Conservation (phyloP, 2,113 vertebrate genomes). For the Strix aluco region DNA sequence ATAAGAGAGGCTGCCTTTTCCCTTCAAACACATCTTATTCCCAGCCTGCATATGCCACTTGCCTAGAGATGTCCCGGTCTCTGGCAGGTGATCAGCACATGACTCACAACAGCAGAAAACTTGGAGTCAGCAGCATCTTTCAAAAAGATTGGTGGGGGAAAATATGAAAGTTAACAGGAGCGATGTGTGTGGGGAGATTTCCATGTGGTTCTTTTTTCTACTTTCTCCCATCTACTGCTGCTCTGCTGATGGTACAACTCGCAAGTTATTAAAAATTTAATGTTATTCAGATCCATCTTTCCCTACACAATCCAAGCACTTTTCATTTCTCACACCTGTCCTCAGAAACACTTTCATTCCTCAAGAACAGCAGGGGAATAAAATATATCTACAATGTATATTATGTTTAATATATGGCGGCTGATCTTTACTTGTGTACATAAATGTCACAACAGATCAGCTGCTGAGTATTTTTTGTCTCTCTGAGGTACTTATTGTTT, state of each 20-base stretch:
- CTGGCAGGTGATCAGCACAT: background rate
- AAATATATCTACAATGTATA: background rate
- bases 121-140: conserved; percentile 36
- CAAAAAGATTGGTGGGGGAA: background rate
- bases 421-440: conserved; percentile 10
- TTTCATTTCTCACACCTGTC: conserved; percentile 39
- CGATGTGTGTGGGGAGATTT: background rate
- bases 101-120: background rate
- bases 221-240: conserved; percentile 19
- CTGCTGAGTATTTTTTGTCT: conserved; percentile 12
- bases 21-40: background rate
- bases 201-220: background rate
- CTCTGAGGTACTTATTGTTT: background rate
- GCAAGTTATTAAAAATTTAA: conserved; percentile 60
- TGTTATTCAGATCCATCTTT: conserved; percentile 36
- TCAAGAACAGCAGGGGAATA: background rate
- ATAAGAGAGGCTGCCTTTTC: background rate
- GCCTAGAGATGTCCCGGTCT: background rate
- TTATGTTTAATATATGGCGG: background rate
- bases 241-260: conserved; percentile 41
- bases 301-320: background rate
- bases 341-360: conserved; percentile 38
- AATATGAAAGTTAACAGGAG: background rate
- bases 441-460: conserved; percentile 48
- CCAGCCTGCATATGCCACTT: background rate